Base-by-base conservation (phyloP, 2,797 vertebrate genomes). In the Darevskia mixta region DNA sequence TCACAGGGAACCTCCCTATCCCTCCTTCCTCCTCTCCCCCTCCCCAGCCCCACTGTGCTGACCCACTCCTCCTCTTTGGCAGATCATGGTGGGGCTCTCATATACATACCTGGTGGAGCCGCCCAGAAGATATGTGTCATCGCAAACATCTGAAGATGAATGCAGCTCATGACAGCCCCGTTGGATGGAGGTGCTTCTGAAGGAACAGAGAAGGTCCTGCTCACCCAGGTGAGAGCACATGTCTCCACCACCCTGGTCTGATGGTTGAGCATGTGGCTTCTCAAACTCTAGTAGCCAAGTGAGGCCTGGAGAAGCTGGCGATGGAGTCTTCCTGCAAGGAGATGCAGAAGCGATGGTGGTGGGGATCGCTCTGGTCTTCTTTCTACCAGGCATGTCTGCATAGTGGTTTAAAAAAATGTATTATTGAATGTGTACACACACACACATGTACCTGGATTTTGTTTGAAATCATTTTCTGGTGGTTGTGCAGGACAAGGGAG, bases 41-140 rank as follows among this genome's bases (percentile, higher is more conserved):
- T 55, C 49, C 49, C 49, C 49, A 55, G 13, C 49, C 49, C 0
- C 49, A 55, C 49, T 15, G 3, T 55, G 49, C 49, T 55, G 73
- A 61, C 23, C 5, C 4, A 8, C 18, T 15, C 6, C 3, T 35
- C 25, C 88, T 8, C 11, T 91, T 58, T 71, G 43, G 3, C 93
- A 98, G 98, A 86, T 97, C 18, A 97, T 98, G 97, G 89, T 98
- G 90, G 93, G 92, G 27, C 92, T 97, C 69, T 98, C 98, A 0
- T 98, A 97, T 8, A 91, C 95, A 2, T 96, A 96, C 25, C 95
- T 98, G 87, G 94, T 97, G 89, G 97, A 97, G 66, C 97, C 96
- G 8, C 82, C 82, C 1, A 45, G 61, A 4, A 45, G 29, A 8
- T 43, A 25, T 7, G 6, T 8, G 29, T 45, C 86, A 10, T 58